Conservation (phyloP, 2,888 invertebrate genomes). For the Tigriopus californicus region DNA sequence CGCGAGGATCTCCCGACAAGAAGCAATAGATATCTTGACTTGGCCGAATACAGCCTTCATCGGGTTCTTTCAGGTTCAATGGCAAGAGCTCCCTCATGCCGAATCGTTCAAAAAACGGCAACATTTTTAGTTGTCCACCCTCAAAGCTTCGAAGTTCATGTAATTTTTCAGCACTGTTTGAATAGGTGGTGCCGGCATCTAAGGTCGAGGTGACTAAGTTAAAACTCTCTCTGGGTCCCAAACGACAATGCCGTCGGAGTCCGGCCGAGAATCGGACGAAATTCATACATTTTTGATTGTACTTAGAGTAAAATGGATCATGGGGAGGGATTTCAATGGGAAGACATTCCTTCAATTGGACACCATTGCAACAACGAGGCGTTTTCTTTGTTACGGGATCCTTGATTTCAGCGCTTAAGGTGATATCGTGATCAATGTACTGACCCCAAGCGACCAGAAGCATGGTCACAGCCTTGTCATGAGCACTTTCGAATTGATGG, state of each 20-base stretch:
- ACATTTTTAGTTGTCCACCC: conserved; percentile 22
- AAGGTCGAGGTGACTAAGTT: conserved; percentile 23
- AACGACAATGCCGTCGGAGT: conserved; percentile 63
- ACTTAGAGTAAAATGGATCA: conserved; percentile 71
- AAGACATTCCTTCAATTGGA: conserved; percentile 75
- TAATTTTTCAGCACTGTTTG: conserved; percentile 18
- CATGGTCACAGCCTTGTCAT: conserved; percentile 24
- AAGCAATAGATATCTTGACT: conserved; percentile 24
- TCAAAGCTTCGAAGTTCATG: conserved; percentile 20
- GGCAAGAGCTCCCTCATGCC: conserved; percentile 31
- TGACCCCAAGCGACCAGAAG: conserved; percentile 29
- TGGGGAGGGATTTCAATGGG: conserved; percentile 71
- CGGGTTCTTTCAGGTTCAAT: conserved; percentile 28
- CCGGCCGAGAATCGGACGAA: conserved; percentile 76
- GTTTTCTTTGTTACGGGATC: conserved; percentile 20
- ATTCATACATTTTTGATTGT: conserved; percentile 66
- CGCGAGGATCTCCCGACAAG: conserved; percentile 21
- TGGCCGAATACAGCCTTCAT: conserved; percentile 29
- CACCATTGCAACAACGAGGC: conserved; percentile 21
- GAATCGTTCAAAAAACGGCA: conserved; percentile 26
- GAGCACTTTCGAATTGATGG: conserved; percentile 62
- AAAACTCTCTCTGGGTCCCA: conserved; percentile 32
- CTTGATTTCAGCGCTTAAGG: conserved; percentile 21
- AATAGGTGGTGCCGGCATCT: conserved; percentile 25
- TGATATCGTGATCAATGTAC: conserved; percentile 32